Evolutionary conservation across 2,888 invertebrate genomes (phyloP).

Genomic region (Eulithis testata): DNA sequence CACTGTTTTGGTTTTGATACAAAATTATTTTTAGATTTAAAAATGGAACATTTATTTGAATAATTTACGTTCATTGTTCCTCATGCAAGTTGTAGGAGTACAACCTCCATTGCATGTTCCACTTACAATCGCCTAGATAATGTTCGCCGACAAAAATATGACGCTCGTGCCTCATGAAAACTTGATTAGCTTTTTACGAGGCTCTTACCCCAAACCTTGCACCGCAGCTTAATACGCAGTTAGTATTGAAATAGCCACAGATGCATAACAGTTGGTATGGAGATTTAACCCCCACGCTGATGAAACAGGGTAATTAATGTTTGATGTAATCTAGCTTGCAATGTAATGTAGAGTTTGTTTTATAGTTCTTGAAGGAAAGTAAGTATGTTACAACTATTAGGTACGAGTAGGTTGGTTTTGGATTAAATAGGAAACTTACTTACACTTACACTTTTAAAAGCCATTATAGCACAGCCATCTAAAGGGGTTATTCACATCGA

Average conservation of each 20-base stretch:
- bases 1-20: too few relatives aligned
- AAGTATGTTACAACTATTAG: neutral
- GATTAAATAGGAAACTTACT: neutral
- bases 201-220: constrained; percentile 12
- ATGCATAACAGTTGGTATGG: constrained; percentile 4
- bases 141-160: constrained; percentile 32
- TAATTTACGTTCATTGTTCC: too few relatives aligned
- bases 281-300: constrained; percentile 11
- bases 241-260: constrained; percentile 7
- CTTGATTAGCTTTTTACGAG: constrained; percentile 51
- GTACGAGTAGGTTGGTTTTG: neutral
- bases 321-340: constrained; percentile 27
- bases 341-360: constrained; percentile 20
- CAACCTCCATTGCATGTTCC: too few relatives aligned
- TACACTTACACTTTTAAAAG: too few relatives aligned
- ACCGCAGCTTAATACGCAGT: constrained; percentile 9
- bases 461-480: too few relatives aligned
- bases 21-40: too few relatives aligned
- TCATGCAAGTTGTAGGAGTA: too few relatives aligned
- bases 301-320: constrained; percentile 43
- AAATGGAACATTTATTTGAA: too few relatives aligned
- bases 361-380: constrained; percentile 12
- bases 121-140: constrained; percentile 11
- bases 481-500: too few relatives aligned
- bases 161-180: constrained; percentile 40